These are phyloP conservation scores for Brachystomella parvula DNA, from an alignment of 1,140 invertebrate genomes.

Conservation along the genomic window DNA sequence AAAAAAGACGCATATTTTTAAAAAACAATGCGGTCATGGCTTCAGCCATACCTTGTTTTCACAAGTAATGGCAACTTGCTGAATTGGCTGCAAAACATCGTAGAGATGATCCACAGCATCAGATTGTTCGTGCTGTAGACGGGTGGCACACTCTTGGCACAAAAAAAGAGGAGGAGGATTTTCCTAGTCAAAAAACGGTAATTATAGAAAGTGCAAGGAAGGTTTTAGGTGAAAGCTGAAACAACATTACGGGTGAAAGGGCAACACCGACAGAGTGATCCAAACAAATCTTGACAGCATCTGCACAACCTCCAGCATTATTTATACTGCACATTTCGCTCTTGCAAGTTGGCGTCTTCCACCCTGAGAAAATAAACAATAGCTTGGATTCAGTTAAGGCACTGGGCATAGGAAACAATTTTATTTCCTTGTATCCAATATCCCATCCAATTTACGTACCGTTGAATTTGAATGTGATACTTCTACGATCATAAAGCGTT, in stretches of 20 bases:
- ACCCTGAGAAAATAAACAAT: conserved; percentile 15
- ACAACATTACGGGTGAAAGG: conserved; percentile 42
- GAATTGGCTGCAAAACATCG: conserved; percentile 88
- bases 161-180: conserved; percentile 89
- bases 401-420: neutral
- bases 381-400: neutral
- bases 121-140: conserved; percentile 57
- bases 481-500: conserved; percentile 79
- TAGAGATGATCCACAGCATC: conserved; percentile 71
- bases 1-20: neutral
- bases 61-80: conserved; percentile 86
- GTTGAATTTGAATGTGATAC: conserved; percentile 78
- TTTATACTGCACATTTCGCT: conserved; percentile 38
- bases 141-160: conserved; percentile 92
- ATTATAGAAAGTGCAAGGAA: conserved; percentile 2
- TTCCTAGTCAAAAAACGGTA: conserved; percentile 52
- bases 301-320: conserved; percentile 44
- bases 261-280: conserved; percentile 76
- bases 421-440: neutral
- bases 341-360: conserved; percentile 24
- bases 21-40: neutral
- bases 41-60: conserved; percentile 71
- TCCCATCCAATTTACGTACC: conserved; percentile 48
- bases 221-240: neutral
- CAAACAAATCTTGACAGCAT: conserved; percentile 84